A percentile compares a stretch with the other conserved stretches of the same genome.
Conservation (phyloP, 2,888 invertebrate species). For the Gibbula magus region DNA sequence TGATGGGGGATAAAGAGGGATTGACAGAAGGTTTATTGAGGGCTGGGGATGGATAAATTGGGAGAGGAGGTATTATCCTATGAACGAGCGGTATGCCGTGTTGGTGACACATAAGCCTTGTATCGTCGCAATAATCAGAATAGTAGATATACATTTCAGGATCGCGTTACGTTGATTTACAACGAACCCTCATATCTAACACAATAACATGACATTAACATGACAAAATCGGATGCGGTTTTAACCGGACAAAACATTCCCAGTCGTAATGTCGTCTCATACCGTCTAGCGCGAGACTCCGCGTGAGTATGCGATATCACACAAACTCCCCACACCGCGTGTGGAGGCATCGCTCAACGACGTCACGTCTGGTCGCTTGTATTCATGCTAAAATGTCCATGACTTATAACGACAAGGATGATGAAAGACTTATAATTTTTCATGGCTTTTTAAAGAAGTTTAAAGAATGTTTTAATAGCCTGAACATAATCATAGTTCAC, state of each 20-base stretch:
- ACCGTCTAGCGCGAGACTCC: neutral
- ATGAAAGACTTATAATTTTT: slow-evolving; percentile 21
- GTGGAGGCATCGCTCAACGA: slow-evolving; percentile 6
- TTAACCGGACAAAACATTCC: slow-evolving; percentile 15
- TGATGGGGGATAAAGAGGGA: no score
- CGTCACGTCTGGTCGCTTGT: slow-evolving; percentile 1
- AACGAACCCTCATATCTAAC: neutral
- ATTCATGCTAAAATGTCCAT: slow-evolving; percentile 15
- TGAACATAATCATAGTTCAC: slow-evolving; percentile 5
- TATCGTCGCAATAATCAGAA: neutral
- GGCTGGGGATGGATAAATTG: no score
- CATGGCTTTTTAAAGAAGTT: slow-evolving; percentile 3
- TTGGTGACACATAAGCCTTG: neutral
- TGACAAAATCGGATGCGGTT: neutral
- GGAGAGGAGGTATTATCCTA: no score
- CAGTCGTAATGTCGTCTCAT: neutral
- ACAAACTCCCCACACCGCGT: slow-evolving; percentile 11
- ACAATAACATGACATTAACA: slow-evolving; percentile 21
- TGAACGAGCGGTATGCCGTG: neutral
- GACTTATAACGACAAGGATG: neutral
- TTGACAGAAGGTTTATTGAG: no score
- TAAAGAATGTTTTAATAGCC: slow-evolving; percentile 7
- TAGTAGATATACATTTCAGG: neutral
- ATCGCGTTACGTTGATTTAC: neutral
- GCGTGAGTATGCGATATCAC: slow-evolving; percentile 16